Percentiles rank a stretch among this genome's conserved stretches.
Evolutionary conservation across 2,113 vertebrate species (phyloP).

Genomic region (Xyliphius kryptos): DNA sequence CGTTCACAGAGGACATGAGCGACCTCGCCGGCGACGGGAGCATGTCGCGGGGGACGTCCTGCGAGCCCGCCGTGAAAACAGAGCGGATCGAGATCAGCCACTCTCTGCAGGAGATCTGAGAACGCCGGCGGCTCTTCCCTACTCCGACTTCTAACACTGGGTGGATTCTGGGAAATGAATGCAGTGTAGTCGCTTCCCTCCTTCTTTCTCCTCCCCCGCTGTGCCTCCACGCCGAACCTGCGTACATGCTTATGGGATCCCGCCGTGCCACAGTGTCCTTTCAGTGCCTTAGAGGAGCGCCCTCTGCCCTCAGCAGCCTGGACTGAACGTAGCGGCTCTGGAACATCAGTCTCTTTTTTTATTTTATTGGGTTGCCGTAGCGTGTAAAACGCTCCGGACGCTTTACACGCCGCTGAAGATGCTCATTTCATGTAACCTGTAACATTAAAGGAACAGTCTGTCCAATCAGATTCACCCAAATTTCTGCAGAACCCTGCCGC

Average conservation of each 20-base stretch:
- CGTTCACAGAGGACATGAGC: conserved; percentile 75
- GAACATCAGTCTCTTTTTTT: conserved; percentile 62
- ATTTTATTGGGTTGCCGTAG: conserved; percentile 40
- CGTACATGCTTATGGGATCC: conserved; percentile 28
- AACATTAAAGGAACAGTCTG: too few species aligned
- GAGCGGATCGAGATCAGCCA: conserved; percentile 81
- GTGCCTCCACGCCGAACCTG: conserved; percentile 49
- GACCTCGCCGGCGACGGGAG: conserved; percentile 70
- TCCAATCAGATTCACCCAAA: too few species aligned
- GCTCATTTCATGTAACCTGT: too few species aligned
- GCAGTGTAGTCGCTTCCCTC: conserved; percentile 7
- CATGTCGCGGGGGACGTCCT: conserved; percentile 49
- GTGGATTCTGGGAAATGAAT: not conserved
- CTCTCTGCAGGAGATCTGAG: conserved; percentile 85
- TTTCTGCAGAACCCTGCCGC: too few species aligned
- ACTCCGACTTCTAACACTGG: conserved; percentile 1
- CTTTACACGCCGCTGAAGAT: too few species aligned
- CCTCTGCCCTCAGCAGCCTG: conserved; percentile 53
- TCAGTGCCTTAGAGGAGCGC: conserved; percentile 69
- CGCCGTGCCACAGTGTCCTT: conserved; percentile 65
- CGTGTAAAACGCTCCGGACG: too few species aligned
- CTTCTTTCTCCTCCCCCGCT: conserved; percentile 29
- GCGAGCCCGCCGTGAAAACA: conserved; percentile 82
- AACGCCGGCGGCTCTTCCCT: not conserved
- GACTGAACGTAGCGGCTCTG: conserved; percentile 68